Base-by-base conservation (phyloP, 2,113 vertebrate species). In the Mesoclemmys tuberculata region DNA sequence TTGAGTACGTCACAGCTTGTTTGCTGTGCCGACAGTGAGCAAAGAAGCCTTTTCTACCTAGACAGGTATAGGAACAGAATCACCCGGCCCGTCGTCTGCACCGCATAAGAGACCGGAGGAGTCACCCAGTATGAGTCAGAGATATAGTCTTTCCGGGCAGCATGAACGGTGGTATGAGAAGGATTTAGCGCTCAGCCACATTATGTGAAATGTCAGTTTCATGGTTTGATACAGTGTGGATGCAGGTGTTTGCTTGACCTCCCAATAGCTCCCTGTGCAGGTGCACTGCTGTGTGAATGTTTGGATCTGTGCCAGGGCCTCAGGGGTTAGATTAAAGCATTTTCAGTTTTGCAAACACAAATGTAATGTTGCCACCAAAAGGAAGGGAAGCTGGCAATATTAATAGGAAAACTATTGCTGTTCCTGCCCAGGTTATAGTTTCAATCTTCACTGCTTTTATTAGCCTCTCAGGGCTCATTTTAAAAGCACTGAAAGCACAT, bases 61-160 rank as follows among this genome's bases (percentile, higher is more conserved):
- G 21, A 56, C 55, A 26, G 55, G 24, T 27, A 44, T 41, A 61
- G 38, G 38, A 74, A 24, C n/a, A 74, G 71, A 41, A 74, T 41
- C 38, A 26, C 21, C 10, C 24, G 22, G 71, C 6, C 10, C 5
- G 11, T 74, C 0, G 1, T 18, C 0, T 6, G 9, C 16, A n/a
- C 91, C 64, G 21, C 52, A 44, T n/a, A 31, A 35, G 10, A 49
- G 54, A 91, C 8, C 7, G 35, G 8, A 44, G 27, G 58, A 79
- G n/a, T 29, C 38, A 19, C 3, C 83, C 5, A 46, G 80, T 26
- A 44, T 6, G 24, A 44, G 6, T 26, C 71, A 7, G 71, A 26
- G 24, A 12, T 44, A 27, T 7, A 75, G 71, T 24, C 38, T 75
- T 19, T 44, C 38, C 38, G 44, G 71, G 71, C 71, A 75, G 71